Evolutionary conservation across 2,797 vertebrate genomes (phyloP).

Genomic region (Diceros bicornis): DNA sequence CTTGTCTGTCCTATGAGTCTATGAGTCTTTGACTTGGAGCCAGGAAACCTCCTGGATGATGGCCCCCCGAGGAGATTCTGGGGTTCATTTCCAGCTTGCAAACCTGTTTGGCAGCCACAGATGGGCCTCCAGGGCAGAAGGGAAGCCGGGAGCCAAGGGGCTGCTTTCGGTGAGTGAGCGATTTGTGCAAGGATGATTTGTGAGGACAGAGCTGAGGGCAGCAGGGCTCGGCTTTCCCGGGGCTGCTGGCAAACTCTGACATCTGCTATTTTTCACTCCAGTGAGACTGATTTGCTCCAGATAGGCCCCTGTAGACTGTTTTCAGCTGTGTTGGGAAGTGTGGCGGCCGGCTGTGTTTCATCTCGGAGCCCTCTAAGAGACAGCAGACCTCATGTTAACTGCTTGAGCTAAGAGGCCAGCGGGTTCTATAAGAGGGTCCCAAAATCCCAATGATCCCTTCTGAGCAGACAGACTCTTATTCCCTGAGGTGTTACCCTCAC

Average conservation of each 20-base stretch:
- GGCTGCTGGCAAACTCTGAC: constrained; percentile 77
- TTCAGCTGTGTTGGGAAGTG: constrained; percentile 86
- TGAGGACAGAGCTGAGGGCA: constrained; percentile 64
- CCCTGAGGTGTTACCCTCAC: background rate
- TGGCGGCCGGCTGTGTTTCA: constrained; percentile 86
- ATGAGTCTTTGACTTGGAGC: background rate
- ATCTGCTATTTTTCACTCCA: constrained; percentile 87
- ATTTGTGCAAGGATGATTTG: constrained; percentile 65
- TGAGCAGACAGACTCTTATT: background rate
- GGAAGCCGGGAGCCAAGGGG: constrained; percentile 59
- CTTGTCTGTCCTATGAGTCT: background rate
- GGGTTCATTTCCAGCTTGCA: constrained; percentile 30
- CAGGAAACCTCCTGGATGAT: background rate
- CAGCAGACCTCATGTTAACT: constrained; percentile 78
- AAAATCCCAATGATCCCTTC: background rate
- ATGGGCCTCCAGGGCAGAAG: constrained; percentile 11
- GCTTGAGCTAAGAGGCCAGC: constrained; percentile 84
- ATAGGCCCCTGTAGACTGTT: constrained; percentile 89
- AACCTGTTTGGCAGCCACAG: constrained; percentile 48
- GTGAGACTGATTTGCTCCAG: constrained; percentile 89
- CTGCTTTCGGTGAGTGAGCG: background rate
- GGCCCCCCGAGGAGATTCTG: background rate
- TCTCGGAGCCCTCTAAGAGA: constrained; percentile 78
- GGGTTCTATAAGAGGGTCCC: constrained; percentile 72
- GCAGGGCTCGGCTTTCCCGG: constrained; percentile 75